These are phyloP conservation scores for Lithobates sylvaticus DNA, from an alignment of 2,797 vertebrate genomes.

Conservation along the genomic window DNA sequence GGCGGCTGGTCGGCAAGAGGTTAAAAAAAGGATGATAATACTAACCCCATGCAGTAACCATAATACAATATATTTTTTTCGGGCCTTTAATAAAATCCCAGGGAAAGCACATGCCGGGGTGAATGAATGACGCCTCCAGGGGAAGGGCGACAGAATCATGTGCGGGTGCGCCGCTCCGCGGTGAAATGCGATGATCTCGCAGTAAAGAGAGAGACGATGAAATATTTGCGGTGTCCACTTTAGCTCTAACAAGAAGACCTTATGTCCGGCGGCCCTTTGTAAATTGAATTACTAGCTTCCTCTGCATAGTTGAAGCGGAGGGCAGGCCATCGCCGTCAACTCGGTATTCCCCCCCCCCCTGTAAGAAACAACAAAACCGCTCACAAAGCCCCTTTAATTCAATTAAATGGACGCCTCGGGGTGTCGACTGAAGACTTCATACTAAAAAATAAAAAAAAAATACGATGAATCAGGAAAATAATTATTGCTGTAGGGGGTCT, in stretches of 20 bases:
- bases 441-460: conserved; percentile 2
- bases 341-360: conserved; percentile 1
- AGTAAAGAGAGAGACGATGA: conserved; percentile 44
- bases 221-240: conserved; percentile 51
- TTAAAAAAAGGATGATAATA: too few species aligned
- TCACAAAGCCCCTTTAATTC: conserved; percentile 54
- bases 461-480: conserved; percentile 53
- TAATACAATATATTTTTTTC: too few species aligned
- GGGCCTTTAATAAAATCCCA: conserved; percentile 15
- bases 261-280: conserved; percentile 55
- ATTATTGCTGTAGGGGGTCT: conserved; percentile 53
- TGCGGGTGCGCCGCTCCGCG: conserved; percentile 32
- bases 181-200: conserved; percentile 37
- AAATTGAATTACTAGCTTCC: conserved; percentile 53
- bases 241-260: conserved; percentile 57
- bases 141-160: background rate
- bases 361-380: conserved; percentile 54
- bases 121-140: conserved; percentile 9
- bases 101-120: background rate
- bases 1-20: too few species aligned
- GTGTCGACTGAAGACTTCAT: conserved; percentile 29
- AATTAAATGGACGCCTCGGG: conserved; percentile 56
- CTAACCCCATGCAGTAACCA: too few species aligned
- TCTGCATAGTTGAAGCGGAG: conserved; percentile 33
- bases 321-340: conserved; percentile 16